Percentiles rank a stretch among this genome's conserved stretches.
phyloP scores from a whole-genome alignment of 2,113 vertebrate species.

The Vireo altiloquus region DNA sequence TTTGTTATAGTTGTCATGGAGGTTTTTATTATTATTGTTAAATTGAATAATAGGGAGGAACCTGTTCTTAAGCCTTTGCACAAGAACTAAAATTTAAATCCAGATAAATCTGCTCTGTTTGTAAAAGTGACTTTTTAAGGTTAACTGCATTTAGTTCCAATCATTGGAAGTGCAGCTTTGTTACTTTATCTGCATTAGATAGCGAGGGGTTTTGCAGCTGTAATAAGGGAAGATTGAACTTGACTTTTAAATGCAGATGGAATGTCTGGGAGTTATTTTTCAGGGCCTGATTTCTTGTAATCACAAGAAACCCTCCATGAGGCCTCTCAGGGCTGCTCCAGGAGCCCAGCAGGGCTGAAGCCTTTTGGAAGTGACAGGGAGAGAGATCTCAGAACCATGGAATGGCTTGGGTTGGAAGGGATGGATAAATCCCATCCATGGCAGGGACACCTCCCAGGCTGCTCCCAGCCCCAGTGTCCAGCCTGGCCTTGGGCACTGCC shows the following conservation, averaged over 20 bases:
- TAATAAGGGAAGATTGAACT: background rate
- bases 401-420: background rate
- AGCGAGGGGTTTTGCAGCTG: background rate
- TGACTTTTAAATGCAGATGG: background rate
- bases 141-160: slow-evolving; percentile 3
- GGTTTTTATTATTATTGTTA: slow-evolving; percentile 57
- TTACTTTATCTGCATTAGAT: background rate
- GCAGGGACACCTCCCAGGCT: background rate
- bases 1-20: slow-evolving; percentile 54
- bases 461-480: background rate
- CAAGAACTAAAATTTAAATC: slow-evolving; percentile 1
- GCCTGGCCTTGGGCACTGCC: background rate
- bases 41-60: slow-evolving; percentile 57
- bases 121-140: slow-evolving; percentile 33
- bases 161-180: background rate
- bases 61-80: slow-evolving; percentile 5
- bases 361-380: background rate
- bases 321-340: background rate
- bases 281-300: background rate
- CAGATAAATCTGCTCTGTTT: background rate
- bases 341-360: background rate
- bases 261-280: background rate
- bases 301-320: background rate
- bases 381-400: background rate
- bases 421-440: accelerated